A percentile compares a stretch with the other conserved stretches of the same genome.
Conservation (phyloP, 2,113 vertebrate species). For the Mellivora capensis region DNA sequence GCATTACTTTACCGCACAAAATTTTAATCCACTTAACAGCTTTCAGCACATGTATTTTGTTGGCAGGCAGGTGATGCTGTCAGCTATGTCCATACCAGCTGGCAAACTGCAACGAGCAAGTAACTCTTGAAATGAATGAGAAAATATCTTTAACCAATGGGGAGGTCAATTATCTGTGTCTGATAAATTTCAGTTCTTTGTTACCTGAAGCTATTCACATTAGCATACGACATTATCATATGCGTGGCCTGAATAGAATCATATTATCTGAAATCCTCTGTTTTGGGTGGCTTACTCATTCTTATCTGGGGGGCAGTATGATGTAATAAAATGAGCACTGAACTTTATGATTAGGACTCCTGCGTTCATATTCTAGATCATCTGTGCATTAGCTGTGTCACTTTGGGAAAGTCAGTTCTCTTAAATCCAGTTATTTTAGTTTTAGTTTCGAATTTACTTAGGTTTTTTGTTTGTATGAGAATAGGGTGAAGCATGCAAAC, state of each 20-base stretch:
- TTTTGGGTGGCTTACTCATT: neutral
- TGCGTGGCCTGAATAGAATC: neutral
- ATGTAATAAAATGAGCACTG: neutral
- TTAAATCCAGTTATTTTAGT: neutral
- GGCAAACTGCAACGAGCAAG: neutral
- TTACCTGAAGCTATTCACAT: neutral
- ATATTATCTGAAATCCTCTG: neutral
- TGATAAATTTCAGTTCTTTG: slow-evolving; percentile 13
- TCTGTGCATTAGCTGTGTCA: neutral
- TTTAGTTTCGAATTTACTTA: neutral
- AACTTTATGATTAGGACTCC: neutral
- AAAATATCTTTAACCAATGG: neutral
- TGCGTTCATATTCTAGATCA: neutral
- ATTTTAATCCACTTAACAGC: slow-evolving; percentile 56
- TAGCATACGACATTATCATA: neutral
- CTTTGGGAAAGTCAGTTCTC: neutral
- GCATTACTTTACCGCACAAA: neutral
- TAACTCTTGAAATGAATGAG: neutral
- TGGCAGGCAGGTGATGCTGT: neutral
- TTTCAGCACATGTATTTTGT: slow-evolving; percentile 29
- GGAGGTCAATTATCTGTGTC: neutral
- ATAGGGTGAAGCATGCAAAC: neutral
- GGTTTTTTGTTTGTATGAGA: neutral
- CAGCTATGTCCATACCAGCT: neutral
- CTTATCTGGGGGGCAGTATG: neutral